Conservation (phyloP, 2,888 invertebrate species). For the Yponomeuta malinellus region DNA sequence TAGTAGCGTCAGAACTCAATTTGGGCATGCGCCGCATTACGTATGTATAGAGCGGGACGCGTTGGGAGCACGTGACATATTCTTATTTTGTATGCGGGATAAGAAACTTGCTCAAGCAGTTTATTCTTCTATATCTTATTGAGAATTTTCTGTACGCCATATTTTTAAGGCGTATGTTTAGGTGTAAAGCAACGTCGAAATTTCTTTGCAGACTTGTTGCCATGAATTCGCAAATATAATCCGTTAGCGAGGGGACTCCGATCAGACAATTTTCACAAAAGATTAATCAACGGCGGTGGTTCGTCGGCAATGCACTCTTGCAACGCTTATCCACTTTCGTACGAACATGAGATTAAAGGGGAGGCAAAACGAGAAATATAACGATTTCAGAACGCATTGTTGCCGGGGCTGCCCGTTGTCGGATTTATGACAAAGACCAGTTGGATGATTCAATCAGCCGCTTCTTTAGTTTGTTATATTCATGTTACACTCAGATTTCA, state of each 20-base stretch:
- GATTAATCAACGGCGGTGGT: constrained; percentile 19
- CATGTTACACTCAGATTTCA: constrained; percentile 48
- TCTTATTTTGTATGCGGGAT: constrained; percentile 31
- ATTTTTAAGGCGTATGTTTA: constrained; percentile 20
- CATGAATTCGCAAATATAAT: not conserved
- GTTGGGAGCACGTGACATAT: constrained; percentile 26
- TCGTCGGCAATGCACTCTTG: constrained; percentile 64
- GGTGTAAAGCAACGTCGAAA: not conserved
- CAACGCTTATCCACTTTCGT: constrained; percentile 73
- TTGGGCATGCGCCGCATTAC: constrained; percentile 24
- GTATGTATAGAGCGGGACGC: constrained; percentile 28
- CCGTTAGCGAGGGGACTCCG: not conserved
- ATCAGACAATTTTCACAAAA: constrained; percentile 41
- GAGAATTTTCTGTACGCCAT: constrained; percentile 26
- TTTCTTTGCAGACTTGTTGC: not conserved
- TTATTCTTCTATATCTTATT: constrained; percentile 28
- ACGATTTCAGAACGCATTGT: constrained; percentile 75
- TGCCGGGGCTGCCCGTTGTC: constrained; percentile 66
- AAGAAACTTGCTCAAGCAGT: constrained; percentile 30
- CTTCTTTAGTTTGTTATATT: constrained; percentile 74
- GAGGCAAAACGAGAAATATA: constrained; percentile 75
- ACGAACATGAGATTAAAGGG: constrained; percentile 74
- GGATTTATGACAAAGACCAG: constrained; percentile 75
- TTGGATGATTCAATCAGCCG: constrained; percentile 73
- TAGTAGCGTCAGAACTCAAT: constrained; percentile 22